Conservation (phyloP, 2,797 vertebrate species). For the Sparidentex hasta region DNA sequence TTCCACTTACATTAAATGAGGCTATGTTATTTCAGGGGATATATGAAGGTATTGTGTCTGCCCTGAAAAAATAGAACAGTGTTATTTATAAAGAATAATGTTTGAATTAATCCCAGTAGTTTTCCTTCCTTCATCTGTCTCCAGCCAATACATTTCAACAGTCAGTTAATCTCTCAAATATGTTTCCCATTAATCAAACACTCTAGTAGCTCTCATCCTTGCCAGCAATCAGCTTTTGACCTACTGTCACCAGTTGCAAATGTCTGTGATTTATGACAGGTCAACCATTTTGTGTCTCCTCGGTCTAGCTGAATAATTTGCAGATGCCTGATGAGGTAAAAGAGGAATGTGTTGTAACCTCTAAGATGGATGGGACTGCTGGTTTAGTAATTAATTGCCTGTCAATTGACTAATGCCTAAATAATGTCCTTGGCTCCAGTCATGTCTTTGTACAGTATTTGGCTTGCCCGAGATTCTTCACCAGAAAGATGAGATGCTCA, state of each 20-base stretch:
- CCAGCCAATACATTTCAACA: background rate
- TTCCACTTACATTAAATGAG: background rate
- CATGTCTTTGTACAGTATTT: background rate
- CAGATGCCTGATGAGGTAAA: background rate
- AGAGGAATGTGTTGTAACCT: background rate
- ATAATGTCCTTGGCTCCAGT: background rate
- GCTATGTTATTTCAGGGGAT: background rate
- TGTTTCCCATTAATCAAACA: background rate
- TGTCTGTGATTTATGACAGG: no score
- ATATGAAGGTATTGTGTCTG: background rate
- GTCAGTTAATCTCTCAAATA: background rate
- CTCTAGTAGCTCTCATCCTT: background rate
- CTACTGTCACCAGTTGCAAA: background rate
- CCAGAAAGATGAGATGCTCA: no score
- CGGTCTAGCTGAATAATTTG: background rate
- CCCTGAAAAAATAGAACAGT: background rate
- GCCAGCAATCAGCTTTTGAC: background rate
- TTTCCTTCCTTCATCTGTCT: background rate
- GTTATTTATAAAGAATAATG: background rate
- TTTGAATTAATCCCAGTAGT: background rate
- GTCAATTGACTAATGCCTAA: background rate
- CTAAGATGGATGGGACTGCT: background rate
- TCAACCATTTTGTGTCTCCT: background rate
- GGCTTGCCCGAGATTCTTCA: background rate
- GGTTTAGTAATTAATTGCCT: background rate